Base-by-base conservation (phyloP, 2,797 vertebrate species). In the Cichlasoma orientale region DNA sequence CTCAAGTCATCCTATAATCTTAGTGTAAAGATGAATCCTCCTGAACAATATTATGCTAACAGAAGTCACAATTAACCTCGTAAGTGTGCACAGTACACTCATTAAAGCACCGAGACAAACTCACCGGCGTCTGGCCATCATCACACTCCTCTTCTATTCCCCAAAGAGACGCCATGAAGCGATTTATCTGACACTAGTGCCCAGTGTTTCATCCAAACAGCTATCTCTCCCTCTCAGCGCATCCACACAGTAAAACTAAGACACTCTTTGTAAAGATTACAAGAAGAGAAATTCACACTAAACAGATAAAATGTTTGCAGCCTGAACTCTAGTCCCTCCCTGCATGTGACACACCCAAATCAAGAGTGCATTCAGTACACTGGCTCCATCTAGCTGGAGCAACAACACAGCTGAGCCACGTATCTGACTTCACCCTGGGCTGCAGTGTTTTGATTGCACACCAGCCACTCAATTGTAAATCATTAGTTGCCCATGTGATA, bases 111-210 rank as follows among this genome's bases (percentile, higher is more conserved):
- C 10, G 23, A 59, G 9, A 74, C 38, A 69, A 33, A 92, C 93
- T 93, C 89, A 93, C 94, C 87, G n/a, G 23, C 68, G 92, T 90
- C 78, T 86, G 78, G 3, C 9, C 41, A 18, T 90, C 85, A 86
- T 91, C 86, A 86, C 71, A 82, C 4, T 92, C 89, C 41, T 91
- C 90, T 44, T 92, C 90, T 76, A 82, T 63, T 71, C 31, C 82
- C 72, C 71, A 82, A 36, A 41, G 19, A 82, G 89, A 86, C 16
- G 89, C 90, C 90, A 90, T 91, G 58, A 10, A 56, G 33, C 12
- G 72, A 57, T 82, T 63, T 53, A 75, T 74, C 53, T 74, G 55
- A 66, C 9, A 19, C 50, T n/a, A 38, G 9, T 71, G 23, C 61
- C 56, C 55, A 80, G 68, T 0, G 11, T 54, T 16, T 80, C 44